A percentile compares a stretch with the other conserved stretches of the same genome.
Evolutionary conservation across 1,140 invertebrate species (phyloP).

Genomic region (Alviniconcha marisindica): DNA sequence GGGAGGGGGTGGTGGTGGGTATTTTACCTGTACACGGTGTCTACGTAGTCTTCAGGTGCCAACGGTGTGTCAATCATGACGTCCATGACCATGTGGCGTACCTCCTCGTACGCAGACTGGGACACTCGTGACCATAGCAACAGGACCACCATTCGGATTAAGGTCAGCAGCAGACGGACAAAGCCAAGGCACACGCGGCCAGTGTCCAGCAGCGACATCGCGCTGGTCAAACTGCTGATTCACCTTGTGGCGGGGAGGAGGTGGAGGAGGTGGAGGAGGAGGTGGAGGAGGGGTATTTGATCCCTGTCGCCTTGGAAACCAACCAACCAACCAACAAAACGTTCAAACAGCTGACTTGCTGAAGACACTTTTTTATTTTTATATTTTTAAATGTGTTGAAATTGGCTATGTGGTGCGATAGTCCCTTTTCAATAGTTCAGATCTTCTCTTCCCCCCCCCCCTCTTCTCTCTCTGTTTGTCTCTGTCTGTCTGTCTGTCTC

Average conservation of each 20-base stretch:
- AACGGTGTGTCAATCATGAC: neutral
- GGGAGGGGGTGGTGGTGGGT: no score
- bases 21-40: slow-evolving; percentile 4
- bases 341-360: no score
- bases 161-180: neutral
- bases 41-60: neutral
- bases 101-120: neutral
- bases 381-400: no score
- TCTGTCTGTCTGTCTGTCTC: no score
- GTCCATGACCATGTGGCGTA: neutral
- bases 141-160: neutral
- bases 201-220: neutral
- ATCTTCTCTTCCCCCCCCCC: no score
- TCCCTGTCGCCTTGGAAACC: no score
- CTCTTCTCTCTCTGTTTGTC: no score
- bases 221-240: no score
- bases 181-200: neutral
- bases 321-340: no score
- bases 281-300: neutral
- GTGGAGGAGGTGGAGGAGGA: neutral
- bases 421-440: no score
- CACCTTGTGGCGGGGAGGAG: neutral
- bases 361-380: no score
- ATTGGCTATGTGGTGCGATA: no score
- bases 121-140: neutral